Base-by-base conservation (phyloP, 53 echinoderm and acorn worm species). In the Crossaster papposus region DNA sequence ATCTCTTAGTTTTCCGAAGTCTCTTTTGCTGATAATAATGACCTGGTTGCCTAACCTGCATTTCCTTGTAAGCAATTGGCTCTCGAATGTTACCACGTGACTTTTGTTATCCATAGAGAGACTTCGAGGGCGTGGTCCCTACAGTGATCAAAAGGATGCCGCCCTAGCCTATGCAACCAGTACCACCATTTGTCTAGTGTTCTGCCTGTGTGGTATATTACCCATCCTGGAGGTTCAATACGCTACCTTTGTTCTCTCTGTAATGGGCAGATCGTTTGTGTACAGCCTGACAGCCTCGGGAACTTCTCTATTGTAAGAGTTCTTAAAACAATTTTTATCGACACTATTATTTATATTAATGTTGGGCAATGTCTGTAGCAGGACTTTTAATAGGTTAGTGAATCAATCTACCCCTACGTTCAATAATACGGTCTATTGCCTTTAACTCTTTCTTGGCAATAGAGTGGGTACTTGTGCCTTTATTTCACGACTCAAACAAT, bases 221-320 rank as follows among this genome's bases (percentile, higher is more conserved):
- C 96, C 96, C 0, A 58, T 91, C 24, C 83, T 96, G n/a, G 90
- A 90, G 36, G 90, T 93, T 9, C 96, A 96, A 74, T 96, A 93
- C 64, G 81, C 89, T 20, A 95, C 96, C 18, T 95, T 96, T 26
- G 78, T 94, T 6, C 90, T 96, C 30, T 94, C 93, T 51, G 95
- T 96, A 36, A 63, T 95, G 51, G 86, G 91, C 82, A 90, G 96
- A 53, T 90, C 94, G 2, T 96, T 96, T 72, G 88, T 96, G 75
- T 96, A 96, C 80, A 92, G 95, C 17, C 65, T 90, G 13, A 87
- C 92, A 4, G 93, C 90, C 32, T 79, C 93, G 24, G 86, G 90
- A 7, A 89, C 91, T 17, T 89, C 94, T 1, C 90, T 93, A 32
- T 87, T 94, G 96, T 96, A 93, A 93, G 96, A 74, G 15, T 35